Conservation (phyloP, 2,888 invertebrate genomes). For the Diachrysia chrysitis region DNA sequence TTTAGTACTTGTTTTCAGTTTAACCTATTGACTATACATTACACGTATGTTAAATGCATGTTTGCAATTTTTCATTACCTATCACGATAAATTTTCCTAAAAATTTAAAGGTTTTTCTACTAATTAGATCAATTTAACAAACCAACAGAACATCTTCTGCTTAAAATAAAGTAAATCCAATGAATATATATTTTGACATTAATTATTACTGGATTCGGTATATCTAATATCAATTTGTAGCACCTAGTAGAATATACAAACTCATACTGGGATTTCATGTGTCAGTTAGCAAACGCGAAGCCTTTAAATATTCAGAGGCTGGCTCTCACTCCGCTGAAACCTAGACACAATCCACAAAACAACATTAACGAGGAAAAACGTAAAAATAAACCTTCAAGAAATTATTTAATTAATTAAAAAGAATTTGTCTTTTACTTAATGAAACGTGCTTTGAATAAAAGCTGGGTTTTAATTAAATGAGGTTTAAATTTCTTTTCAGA, state of each 20-base stretch:
- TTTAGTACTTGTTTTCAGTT: background rate
- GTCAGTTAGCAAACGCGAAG: conserved; percentile 62
- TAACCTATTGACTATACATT: no score
- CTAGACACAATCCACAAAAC: conserved; percentile 64
- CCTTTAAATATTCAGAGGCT: conserved; percentile 71
- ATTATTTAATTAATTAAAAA: conserved; percentile 77
- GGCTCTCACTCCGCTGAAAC: conserved; percentile 32
- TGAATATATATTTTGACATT: no score
- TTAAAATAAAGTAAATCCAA: no score
- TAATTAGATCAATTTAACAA: no score
- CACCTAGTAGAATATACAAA: conserved; percentile 18
- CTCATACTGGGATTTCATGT: conserved; percentile 57
- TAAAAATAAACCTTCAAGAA: conserved; percentile 66
- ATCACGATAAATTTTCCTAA: no score
- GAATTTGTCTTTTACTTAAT: conserved; percentile 73
- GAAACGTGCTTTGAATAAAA: conserved; percentile 73
- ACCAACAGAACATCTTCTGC: no score
- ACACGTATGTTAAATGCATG: no score
- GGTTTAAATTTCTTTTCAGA: conserved; percentile 49
- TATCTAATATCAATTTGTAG: conserved; percentile 9
- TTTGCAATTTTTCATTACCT: no score
- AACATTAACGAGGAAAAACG: conserved; percentile 63
- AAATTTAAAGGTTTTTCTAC: no score
- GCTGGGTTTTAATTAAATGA: conserved; percentile 72
- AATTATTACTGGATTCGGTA: background rate